These are phyloP conservation scores for Gila orcuttii DNA, from an alignment of 2,113 vertebrate species.

Conservation along the genomic window DNA sequence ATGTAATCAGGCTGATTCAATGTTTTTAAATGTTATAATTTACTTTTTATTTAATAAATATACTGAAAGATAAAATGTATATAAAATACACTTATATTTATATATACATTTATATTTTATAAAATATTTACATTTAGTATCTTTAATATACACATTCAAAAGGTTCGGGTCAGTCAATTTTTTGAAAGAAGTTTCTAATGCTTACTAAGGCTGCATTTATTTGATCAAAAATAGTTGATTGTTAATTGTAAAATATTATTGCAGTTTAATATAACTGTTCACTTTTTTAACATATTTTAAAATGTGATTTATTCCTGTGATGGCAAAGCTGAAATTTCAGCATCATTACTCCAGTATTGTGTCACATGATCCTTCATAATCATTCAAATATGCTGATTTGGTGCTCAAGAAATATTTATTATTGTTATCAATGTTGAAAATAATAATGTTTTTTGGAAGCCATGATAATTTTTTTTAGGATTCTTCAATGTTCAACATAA, in stretches of 20 bases:
- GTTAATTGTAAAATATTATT: too few species aligned
- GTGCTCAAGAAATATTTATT: background rate
- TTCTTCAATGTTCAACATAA: background rate
- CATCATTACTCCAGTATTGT: too few species aligned
- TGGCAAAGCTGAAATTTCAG: too few species aligned
- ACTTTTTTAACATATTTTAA: too few species aligned
- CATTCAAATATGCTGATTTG: background rate
- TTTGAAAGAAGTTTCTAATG: background rate
- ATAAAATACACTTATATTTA: background rate
- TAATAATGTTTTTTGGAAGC: background rate
- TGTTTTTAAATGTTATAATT: background rate
- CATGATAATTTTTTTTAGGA: background rate
- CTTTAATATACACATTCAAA: too few species aligned
- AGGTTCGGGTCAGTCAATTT: background rate
- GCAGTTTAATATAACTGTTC: too few species aligned
- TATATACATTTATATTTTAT: too few species aligned
- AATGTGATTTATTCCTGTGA: too few species aligned
- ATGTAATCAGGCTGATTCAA: background rate
- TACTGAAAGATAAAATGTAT: background rate
- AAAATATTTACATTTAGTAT: too few species aligned
- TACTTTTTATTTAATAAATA: background rate
- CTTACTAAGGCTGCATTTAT: too few species aligned
- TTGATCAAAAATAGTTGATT: too few species aligned
- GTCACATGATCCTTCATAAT: background rate
- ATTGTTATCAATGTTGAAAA: background rate